Conservation (phyloP, 2,113 vertebrate genomes). For the Sclerurus mexicanus region DNA sequence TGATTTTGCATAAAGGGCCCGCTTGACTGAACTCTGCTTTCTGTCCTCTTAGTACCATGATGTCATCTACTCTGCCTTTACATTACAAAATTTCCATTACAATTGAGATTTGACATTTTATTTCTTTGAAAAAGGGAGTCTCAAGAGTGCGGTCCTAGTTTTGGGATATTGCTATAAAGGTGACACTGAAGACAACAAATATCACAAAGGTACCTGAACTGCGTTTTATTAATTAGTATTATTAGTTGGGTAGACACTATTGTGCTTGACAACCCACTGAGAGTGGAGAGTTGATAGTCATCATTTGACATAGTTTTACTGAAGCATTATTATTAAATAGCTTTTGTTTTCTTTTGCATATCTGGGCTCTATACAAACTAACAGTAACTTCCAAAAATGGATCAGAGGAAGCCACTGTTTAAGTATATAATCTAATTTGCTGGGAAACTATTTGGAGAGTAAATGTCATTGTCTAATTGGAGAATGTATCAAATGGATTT, state of each 20-base stretch:
- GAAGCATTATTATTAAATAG: background rate
- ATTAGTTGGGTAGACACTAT: background rate
- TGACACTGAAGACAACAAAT: slow-evolving; percentile 59
- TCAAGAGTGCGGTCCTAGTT: slow-evolving; percentile 85
- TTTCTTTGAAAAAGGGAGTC: slow-evolving; percentile 75
- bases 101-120: background rate
- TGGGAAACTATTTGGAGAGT: background rate
- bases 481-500: background rate
- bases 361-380: background rate
- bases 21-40: background rate
- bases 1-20: background rate
- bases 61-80: background rate
- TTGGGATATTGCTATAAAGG: slow-evolving; percentile 78
- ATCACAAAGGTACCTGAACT: slow-evolving; percentile 73
- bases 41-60: background rate
- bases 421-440: background rate
- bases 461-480: background rate
- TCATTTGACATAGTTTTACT: background rate
- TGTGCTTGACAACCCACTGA: background rate
- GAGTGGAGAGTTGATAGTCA: background rate
- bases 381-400: background rate
- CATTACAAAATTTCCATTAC: background rate
- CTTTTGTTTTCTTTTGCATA: background rate
- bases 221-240: background rate
- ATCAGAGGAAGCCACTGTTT: background rate